phyloP scores from a whole-genome alignment of 2,113 vertebrate genomes.

The Phaethon lepturus region DNA sequence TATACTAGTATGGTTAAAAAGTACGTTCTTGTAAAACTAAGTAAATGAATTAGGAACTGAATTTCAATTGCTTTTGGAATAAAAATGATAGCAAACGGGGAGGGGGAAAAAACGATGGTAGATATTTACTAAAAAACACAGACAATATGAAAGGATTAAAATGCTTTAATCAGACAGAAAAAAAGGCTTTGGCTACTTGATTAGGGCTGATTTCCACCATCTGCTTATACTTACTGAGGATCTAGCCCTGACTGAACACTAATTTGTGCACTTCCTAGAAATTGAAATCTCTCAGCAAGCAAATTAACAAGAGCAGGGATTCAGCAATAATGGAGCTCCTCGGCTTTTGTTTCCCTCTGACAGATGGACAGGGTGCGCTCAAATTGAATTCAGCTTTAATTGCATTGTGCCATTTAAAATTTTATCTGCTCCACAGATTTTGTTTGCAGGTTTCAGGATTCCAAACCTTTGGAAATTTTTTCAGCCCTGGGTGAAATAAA shows the following conservation, averaged over 20 bases:
- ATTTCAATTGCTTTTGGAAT: constrained; percentile 62
- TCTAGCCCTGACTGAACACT: constrained; percentile 90
- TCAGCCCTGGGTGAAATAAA: constrained; percentile 83
- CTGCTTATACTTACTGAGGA: constrained; percentile 95
- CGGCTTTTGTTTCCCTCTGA: constrained; percentile 97
- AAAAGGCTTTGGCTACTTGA: constrained; percentile 89
- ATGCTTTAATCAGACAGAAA: constrained; percentile 87
- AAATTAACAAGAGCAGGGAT: constrained; percentile 96
- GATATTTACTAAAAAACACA: constrained; percentile 81
- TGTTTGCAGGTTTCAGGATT: constrained; percentile 98
- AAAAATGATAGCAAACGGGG: constrained; percentile 38
- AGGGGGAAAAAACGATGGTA: constrained; percentile 69
- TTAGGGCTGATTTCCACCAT: constrained; percentile 93
- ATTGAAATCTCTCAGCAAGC: constrained; percentile 95
- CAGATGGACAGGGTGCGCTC: constrained; percentile 98
- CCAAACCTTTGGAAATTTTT: constrained; percentile 87
- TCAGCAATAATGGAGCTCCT: constrained; percentile 94
- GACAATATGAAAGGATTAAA: constrained; percentile 87
- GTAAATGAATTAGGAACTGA: constrained; percentile 14
- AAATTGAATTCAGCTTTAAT: constrained; percentile 99
- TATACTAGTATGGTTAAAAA: constrained; percentile 39
- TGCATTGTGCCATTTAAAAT: constrained; percentile 99
- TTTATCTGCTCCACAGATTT: constrained; percentile 98
- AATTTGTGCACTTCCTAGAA: constrained; percentile 92
- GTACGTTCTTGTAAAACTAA: constrained; percentile 22